These are phyloP conservation scores for Eilema caniola DNA, from an alignment of 2,888 invertebrate genomes.

Conservation along the genomic window DNA sequence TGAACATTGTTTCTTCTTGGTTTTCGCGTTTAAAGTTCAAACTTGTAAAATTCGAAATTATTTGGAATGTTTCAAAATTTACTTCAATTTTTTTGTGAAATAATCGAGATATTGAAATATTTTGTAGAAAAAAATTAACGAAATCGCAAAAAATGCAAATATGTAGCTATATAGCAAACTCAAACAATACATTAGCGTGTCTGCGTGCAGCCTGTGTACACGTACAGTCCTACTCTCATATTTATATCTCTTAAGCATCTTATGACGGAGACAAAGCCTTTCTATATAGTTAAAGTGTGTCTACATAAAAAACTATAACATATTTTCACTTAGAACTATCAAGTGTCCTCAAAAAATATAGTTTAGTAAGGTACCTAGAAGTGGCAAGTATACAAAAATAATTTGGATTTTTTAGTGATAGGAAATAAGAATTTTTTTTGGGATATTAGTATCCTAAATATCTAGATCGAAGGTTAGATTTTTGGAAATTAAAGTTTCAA, in stretches of 20 bases:
- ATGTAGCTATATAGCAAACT: no score
- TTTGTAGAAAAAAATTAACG: background rate
- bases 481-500: background rate
- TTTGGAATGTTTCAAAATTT: background rate
- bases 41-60: background rate
- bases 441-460: constrained; percentile 24
- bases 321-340: constrained; percentile 23
- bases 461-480: background rate
- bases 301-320: constrained; percentile 6
- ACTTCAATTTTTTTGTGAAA: no score
- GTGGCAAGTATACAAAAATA: constrained; percentile 40
- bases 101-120: background rate
- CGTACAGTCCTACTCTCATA: background rate
- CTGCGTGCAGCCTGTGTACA: background rate
- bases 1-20: no score
- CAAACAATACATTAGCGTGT: no score
- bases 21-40: no score
- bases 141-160: background rate
- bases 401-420: constrained; percentile 16
- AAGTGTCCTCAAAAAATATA: constrained; percentile 42
- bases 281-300: background rate
- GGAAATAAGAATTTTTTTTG: background rate
- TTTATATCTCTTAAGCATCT: background rate
- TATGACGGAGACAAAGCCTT: background rate
- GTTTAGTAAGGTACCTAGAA: constrained; percentile 26